Evolutionary conservation across 1,140 invertebrate genomes (phyloP).

Genomic region (Pogonognathellus flavescens): DNA sequence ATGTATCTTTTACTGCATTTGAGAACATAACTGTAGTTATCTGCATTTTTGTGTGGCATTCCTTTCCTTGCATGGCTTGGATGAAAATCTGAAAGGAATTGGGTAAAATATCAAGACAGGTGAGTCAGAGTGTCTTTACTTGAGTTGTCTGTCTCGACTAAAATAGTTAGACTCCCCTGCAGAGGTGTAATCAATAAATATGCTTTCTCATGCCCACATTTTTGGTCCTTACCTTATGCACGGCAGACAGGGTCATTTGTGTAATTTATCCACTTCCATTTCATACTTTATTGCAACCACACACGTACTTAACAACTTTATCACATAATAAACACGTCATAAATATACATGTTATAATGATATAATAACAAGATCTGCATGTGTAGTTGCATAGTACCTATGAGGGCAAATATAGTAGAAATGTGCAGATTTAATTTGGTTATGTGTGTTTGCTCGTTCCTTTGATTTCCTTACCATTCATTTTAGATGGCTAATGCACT

Average conservation of each 20-base stretch:
- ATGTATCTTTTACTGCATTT: background rate
- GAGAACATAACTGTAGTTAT: background rate
- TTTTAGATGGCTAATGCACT: no score
- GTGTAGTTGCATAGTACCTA: no score
- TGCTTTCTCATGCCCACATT: constrained; percentile 49
- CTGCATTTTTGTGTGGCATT: constrained; percentile 22
- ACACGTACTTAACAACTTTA: constrained; percentile 10
- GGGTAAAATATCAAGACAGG: constrained; percentile 23
- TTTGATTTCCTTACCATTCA: no score
- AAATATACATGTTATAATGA: background rate
- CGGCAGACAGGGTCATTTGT: constrained; percentile 25
- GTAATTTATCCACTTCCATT: constrained; percentile 25
- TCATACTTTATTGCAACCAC: background rate
- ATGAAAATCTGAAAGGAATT: constrained; percentile 28
- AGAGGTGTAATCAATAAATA: constrained; percentile 48
- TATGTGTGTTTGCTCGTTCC: no score
- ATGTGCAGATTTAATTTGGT: no score
- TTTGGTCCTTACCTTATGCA: constrained; percentile 30
- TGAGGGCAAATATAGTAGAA: no score
- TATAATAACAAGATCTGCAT: no score
- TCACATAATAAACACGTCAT: constrained; percentile 9
- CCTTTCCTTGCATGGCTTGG: constrained; percentile 17
- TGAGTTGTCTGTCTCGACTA: constrained; percentile 15
- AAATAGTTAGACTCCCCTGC: constrained; percentile 27
- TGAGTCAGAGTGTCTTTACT: background rate